Conservation (phyloP, 2,888 invertebrate genomes). For the Xylota sylvarum region DNA sequence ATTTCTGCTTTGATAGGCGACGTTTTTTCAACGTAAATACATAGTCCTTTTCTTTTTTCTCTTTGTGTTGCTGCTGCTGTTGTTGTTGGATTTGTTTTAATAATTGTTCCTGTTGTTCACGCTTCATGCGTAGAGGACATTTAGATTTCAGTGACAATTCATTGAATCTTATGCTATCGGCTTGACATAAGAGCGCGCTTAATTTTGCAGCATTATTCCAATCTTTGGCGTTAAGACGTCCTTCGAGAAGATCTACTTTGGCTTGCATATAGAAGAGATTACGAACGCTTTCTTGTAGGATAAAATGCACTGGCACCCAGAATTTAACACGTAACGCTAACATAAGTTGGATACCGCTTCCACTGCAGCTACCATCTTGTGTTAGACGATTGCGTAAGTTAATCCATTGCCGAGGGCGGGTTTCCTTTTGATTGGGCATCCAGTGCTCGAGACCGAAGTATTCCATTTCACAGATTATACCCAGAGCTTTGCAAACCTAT, state of each 20-base stretch:
- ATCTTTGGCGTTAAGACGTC: slow-evolving; percentile 89
- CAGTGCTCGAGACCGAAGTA: slow-evolving; percentile 93
- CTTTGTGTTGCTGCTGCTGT: slow-evolving; percentile 78
- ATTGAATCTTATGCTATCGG: slow-evolving; percentile 83
- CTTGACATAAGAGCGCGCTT: slow-evolving; percentile 91
- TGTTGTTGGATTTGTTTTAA: slow-evolving; percentile 74
- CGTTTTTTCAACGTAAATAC: slow-evolving; percentile 84
- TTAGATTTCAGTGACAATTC: slow-evolving; percentile 81
- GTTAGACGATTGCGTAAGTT: slow-evolving; percentile 90
- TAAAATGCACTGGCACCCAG: slow-evolving; percentile 95
- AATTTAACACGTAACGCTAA: slow-evolving; percentile 90
- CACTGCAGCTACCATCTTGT: slow-evolving; percentile 81
- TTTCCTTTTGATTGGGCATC: slow-evolving; percentile 85
- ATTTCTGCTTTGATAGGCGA: slow-evolving; percentile 84
- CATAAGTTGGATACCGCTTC: slow-evolving; percentile 82
- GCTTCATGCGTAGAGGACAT: slow-evolving; percentile 82
- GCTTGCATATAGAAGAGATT: slow-evolving; percentile 94
- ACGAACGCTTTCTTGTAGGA: slow-evolving; percentile 93
- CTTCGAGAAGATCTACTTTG: slow-evolving; percentile 90
- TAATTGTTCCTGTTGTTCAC: slow-evolving; percentile 79
- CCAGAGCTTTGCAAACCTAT: slow-evolving; percentile 93
- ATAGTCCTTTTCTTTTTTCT: slow-evolving; percentile 83
- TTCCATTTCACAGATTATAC: slow-evolving; percentile 93
- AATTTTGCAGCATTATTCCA: slow-evolving; percentile 89
- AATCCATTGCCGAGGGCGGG: slow-evolving; percentile 93